phyloP scores from a whole-genome alignment of 2,888 invertebrate genomes.

The Encarsia formosa region DNA sequence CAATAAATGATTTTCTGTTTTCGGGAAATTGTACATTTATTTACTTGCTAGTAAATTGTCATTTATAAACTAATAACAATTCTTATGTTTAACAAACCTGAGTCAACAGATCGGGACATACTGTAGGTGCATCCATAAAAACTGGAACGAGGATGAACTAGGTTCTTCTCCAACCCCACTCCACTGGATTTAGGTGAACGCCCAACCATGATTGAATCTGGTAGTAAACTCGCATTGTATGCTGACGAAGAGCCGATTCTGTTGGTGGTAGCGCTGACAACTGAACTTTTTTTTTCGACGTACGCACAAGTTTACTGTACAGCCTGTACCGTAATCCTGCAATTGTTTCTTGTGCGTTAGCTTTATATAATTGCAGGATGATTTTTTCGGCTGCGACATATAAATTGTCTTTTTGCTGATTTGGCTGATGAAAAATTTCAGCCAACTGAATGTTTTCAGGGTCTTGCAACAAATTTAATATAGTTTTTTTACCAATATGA shows the following conservation, averaged over 20 bases:
- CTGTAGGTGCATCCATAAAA: too few relatives aligned
- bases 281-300: neutral
- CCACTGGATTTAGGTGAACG: neutral
- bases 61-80: too few relatives aligned
- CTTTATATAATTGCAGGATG: neutral
- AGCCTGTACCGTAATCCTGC: constrained; percentile 1
- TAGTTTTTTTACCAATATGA: constrained; percentile 13
- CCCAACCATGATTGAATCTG: constrained; percentile 13
- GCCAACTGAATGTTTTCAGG: neutral
- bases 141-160: constrained; percentile 21
- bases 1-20: too few relatives aligned
- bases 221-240: constrained; percentile 3
- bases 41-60: too few relatives aligned
- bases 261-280: constrained; percentile 7
- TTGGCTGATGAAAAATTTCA: neutral
- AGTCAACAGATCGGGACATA: too few relatives aligned
- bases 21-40: too few relatives aligned
- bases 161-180: constrained; percentile 16
- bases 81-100: too few relatives aligned
- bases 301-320: neutral
- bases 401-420: neutral
- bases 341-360: neutral
- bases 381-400: neutral
- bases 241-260: neutral
- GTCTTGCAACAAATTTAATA: neutral